phyloP scores from a whole-genome alignment of 1,140 invertebrate species.

The Octopus sinensis region DNA sequence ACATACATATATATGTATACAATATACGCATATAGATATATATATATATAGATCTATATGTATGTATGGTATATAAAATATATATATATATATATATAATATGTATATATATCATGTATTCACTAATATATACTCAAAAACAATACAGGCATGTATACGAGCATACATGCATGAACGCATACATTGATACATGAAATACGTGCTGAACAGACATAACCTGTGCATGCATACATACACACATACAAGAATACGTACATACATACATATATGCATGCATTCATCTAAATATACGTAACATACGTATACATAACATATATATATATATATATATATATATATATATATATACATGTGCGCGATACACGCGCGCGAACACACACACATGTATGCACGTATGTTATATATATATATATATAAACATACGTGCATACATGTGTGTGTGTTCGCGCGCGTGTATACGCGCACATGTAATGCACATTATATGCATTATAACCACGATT shows the following conservation, averaged over 20 bases:
- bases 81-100: no score
- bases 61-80: no score
- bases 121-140: no score
- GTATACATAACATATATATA: neutral
- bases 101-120: no score
- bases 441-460: no score
- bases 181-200: neutral
- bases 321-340: no score
- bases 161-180: neutral
- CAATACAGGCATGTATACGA: neutral
- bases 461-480: no score
- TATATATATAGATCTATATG: neutral
- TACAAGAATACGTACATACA: neutral
- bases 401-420: neutral
- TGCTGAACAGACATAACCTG: neutral
- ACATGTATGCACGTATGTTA: no score
- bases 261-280: neutral
- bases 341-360: no score
- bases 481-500: no score
- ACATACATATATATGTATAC: neutral
- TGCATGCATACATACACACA: neutral
- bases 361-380: no score
- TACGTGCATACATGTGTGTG: neutral
- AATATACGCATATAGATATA: neutral
- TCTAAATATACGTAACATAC: neutral